Evolutionary conservation across 2,888 invertebrate genomes (phyloP).

Genomic region (Drosophila siamana): DNA sequence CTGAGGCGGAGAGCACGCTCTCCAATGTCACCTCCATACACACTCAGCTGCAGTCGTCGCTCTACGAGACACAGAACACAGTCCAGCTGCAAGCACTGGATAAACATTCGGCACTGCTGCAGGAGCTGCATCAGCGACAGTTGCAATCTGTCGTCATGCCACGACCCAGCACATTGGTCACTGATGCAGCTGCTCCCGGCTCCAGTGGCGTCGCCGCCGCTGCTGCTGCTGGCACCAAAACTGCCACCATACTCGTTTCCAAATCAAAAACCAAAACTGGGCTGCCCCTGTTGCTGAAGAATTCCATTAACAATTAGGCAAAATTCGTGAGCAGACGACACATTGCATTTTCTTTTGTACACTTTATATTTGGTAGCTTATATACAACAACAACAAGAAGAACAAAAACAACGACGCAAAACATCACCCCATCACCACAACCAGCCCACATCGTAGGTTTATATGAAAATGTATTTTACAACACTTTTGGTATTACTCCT

Average conservation of each 20-base stretch:
- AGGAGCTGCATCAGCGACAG: slow-evolving; percentile 77
- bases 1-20: slow-evolving; percentile 84
- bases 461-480: slow-evolving; percentile 49
- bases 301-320: slow-evolving; percentile 84
- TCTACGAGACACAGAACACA: slow-evolving; percentile 80
- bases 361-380: slow-evolving; percentile 76
- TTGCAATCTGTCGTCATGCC: slow-evolving; percentile 48
- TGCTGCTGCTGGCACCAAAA: slow-evolving; percentile 75
- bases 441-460: slow-evolving; percentile 39
- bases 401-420: neutral
- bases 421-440: neutral
- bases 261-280: slow-evolving; percentile 86
- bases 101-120: slow-evolving; percentile 78
- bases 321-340: slow-evolving; percentile 25
- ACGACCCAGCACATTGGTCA: slow-evolving; percentile 29
- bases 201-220: slow-evolving; percentile 30
- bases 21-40: slow-evolving; percentile 85
- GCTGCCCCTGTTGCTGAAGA: slow-evolving; percentile 85
- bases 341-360: slow-evolving; percentile 65
- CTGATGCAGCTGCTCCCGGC: slow-evolving; percentile 42
- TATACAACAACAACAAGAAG: slow-evolving; percentile 46
- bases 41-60: slow-evolving; percentile 85
- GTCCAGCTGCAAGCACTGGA: slow-evolving; percentile 76
- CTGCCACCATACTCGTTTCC: slow-evolving; percentile 85
- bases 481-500: slow-evolving; percentile 38